phyloP scores from a whole-genome alignment of 2,797 vertebrate genomes.

The Betta splendens region DNA sequence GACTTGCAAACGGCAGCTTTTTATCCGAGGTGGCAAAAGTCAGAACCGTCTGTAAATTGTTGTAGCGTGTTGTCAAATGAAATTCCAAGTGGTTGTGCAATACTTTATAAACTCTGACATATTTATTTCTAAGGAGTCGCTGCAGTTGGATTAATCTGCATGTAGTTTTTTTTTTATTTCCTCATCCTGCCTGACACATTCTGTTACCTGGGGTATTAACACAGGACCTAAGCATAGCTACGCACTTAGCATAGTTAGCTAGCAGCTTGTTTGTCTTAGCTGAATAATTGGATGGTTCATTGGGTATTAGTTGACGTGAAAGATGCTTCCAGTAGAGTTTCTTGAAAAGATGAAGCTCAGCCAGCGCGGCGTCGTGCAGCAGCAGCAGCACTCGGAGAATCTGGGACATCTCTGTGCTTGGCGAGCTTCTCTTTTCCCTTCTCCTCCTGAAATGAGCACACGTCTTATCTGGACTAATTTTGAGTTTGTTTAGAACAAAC shows the following conservation, averaged over 20 bases:
- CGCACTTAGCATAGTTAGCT: too few relatives aligned
- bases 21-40: conserved; percentile 19
- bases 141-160: conserved; percentile 10
- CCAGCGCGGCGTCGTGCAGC: conserved; percentile 33
- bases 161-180: background rate
- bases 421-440: conserved; percentile 55
- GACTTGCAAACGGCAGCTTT: conserved; percentile 27
- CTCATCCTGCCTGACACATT: conserved; percentile 3
- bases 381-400: conserved; percentile 49
- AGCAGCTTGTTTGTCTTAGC: too few relatives aligned
- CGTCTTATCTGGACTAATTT: conserved; percentile 57
- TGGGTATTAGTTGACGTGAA: background rate
- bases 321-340: conserved; percentile 6
- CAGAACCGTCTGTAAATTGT: conserved; percentile 20
- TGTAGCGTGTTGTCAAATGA: conserved; percentile 23
- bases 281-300: background rate
- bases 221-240: too few relatives aligned
- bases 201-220: too few relatives aligned
- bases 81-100: conserved; percentile 20
- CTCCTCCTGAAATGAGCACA: conserved; percentile 51
- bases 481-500: conserved; percentile 44
- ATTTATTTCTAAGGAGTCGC: background rate
- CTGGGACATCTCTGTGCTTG: conserved; percentile 72
- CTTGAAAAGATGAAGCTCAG: conserved; percentile 32
- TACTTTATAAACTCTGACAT: conserved; percentile 12